phyloP scores from a whole-genome alignment of 2,797 vertebrate genomes.

The Meriones psammophilus region DNA sequence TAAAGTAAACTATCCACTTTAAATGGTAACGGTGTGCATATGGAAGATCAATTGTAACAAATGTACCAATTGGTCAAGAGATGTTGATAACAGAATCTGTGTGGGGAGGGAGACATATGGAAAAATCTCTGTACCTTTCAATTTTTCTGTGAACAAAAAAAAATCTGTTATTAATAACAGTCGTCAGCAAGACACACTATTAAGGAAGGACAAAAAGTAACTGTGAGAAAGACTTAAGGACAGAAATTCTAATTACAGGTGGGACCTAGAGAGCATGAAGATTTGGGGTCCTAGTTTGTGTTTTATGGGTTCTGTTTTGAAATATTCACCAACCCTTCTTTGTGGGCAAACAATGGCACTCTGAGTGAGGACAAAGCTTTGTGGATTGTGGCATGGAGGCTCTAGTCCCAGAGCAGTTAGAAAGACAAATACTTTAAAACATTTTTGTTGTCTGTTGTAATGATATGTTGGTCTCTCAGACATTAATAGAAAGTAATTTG shows the following conservation, averaged over 20 bases:
- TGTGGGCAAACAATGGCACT: neutral
- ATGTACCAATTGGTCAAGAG: neutral
- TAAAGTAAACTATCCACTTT: neutral
- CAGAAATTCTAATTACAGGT: neutral
- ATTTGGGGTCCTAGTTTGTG: neutral
- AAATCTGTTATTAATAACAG: neutral
- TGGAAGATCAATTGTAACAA: neutral
- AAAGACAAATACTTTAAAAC: neutral
- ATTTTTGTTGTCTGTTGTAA: neutral
- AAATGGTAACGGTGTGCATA: neutral
- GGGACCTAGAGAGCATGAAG: neutral
- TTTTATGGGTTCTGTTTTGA: neutral
- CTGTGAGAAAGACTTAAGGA: neutral
- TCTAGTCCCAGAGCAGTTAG: neutral
- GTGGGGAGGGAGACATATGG: too few species aligned
- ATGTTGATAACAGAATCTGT: neutral
- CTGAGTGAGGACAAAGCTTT: neutral
- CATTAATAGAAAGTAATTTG: neutral
- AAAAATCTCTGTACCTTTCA: neutral
- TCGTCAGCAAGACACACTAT: neutral
- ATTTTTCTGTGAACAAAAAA: neutral
- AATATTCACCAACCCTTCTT: neutral
- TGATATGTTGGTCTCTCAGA: neutral
- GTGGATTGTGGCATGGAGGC: too few species aligned
- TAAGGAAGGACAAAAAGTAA: neutral